Conservation (phyloP, 2,113 vertebrate species). For the Ursus arctos region DNA sequence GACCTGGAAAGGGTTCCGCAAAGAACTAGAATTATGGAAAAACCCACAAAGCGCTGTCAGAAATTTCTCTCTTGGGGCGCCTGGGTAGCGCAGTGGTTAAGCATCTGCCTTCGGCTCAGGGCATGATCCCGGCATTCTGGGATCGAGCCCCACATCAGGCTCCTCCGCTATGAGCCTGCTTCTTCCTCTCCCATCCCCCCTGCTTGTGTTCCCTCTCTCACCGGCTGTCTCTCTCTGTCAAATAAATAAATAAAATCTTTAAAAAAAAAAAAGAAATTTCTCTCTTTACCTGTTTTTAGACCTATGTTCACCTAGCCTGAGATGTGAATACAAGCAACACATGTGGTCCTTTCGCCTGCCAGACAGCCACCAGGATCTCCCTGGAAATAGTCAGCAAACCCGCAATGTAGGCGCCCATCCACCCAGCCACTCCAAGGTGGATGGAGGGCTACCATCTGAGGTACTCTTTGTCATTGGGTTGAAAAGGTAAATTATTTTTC, state of each 20-base stretch:
- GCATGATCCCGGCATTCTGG: no score
- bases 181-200: no score
- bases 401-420: background rate
- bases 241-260: no score
- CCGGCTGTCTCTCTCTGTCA: no score
- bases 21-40: background rate
- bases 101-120: no score
- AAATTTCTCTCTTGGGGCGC: no score
- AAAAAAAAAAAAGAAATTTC: background rate
- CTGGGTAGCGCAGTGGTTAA: no score
- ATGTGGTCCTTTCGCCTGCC: background rate
- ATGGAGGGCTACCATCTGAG: background rate
- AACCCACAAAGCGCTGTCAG: background rate
- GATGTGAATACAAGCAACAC: background rate
- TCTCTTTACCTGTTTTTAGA: background rate
- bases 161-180: no score
- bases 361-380: background rate
- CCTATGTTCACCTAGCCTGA: background rate
- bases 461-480: background rate
- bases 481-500: background rate
- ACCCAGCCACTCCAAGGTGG: background rate
- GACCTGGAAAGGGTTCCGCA: background rate
- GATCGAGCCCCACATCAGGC: no score
- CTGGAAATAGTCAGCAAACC: background rate
- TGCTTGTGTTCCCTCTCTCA: no score